Percentiles rank a stretch among this genome's conserved stretches.
phyloP scores from a whole-genome alignment of 2,113 vertebrate genomes.

The Epinephelus moara region DNA sequence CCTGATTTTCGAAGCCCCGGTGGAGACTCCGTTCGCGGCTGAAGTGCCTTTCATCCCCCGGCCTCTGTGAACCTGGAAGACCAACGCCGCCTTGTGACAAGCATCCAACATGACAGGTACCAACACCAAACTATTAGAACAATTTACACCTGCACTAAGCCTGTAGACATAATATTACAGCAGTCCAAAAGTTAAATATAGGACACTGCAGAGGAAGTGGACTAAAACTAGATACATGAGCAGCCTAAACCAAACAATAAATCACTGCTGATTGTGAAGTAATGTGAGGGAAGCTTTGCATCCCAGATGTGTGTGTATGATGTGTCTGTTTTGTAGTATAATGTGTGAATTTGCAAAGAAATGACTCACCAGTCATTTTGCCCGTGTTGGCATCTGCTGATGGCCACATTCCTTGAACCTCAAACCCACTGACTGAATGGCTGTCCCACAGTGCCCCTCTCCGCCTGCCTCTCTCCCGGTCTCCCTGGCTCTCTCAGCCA shows the following conservation, averaged over 20 bases:
- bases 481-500: slow-evolving; percentile 52
- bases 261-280: background rate
- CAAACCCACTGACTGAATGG: slow-evolving; percentile 70
- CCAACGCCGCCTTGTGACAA: slow-evolving; percentile 72
- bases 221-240: background rate
- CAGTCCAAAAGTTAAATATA: background rate
- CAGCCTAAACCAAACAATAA: background rate
- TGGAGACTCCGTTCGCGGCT: slow-evolving; percentile 26
- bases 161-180: background rate
- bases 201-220: background rate
- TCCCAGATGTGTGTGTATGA: background rate
- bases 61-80: slow-evolving; percentile 53
- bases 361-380: slow-evolving; percentile 34
- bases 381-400: slow-evolving; percentile 36
- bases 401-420: slow-evolving; percentile 66
- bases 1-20: slow-evolving; percentile 68
- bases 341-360: slow-evolving; percentile 25
- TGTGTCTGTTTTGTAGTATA: background rate
- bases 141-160: background rate
- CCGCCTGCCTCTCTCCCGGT: slow-evolving; percentile 51
- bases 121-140: background rate
- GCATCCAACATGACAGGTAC: slow-evolving; percentile 81
- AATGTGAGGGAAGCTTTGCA: background rate
- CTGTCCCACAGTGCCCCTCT: slow-evolving; percentile 53
- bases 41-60: slow-evolving; percentile 21